Evolutionary conservation across 2,888 invertebrate species (phyloP), one percentile per base, ranked within the genome.

Genomic region (Agrochola litura): DNA sequence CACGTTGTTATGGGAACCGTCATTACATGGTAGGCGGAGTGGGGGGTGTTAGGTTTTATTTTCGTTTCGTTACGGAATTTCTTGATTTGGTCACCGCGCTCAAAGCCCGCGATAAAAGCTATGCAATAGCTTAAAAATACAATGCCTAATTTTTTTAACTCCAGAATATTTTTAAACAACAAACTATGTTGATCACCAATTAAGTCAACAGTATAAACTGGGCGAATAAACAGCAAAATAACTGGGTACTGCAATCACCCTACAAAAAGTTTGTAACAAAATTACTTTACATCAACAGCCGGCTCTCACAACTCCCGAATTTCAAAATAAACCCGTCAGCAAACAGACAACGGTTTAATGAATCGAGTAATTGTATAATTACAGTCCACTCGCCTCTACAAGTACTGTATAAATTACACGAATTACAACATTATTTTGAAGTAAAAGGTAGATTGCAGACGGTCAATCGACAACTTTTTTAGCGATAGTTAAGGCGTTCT

Each of bases 361-460:
- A 84, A 79, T 79, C 86, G 85, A 60, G 83, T 89, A 89, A 91
- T 91, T 90, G 86, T 86, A 82, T 88, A 86, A 89, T 90, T 87
- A 87, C 83, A 83, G 72, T 75, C 76, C 80, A 76, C 73, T 75
- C 73, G 78, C 69, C 73, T 67, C 19, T 75, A 19, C 61, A 64
- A 75, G 49, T 66, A 66, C 46, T 87, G 77, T 82, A 78, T 80
- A 79, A 81, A 86, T 88, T 74, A 80, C 79, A 78, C 16, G 66
- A 73, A 82, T 82, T 72, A 64, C 77, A 52, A 71, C 6, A 56
- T 71, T 49, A 37, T 70, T 66, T 46, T 30, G 30, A 12, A 16
- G 12, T 46, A 14, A 16, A 46, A 22, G 41, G n/a, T 52, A 6
- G 5, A 22, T 78, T 63, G 1, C 37, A 37, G 61, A 77, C 43